A percentile compares a stretch with the other conserved stretches of the same genome.
These are phyloP conservation scores for Pseudomyrmex pallidus DNA, from an alignment of 1,140 invertebrate species.

Conservation along the genomic window DNA sequence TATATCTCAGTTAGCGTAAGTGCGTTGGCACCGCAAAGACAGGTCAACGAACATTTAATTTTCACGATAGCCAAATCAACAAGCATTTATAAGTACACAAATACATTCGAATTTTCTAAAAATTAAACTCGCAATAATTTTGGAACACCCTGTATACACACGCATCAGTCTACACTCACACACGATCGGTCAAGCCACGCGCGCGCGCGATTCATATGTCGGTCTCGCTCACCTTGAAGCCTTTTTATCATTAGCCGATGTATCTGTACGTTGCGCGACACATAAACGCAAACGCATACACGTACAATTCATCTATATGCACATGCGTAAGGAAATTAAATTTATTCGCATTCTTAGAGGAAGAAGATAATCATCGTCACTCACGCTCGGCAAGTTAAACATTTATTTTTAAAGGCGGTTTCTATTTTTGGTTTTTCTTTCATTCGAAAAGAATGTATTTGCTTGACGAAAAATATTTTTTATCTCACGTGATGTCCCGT, in stretches of 20 bases:
- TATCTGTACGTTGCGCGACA: conserved; percentile 19
- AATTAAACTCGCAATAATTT: neutral
- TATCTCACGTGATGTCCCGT: conserved; percentile 24
- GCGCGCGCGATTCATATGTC: conserved; percentile 77
- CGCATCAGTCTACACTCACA: conserved; percentile 20
- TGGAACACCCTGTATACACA: conserved; percentile 9
- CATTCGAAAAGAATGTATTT: neutral
- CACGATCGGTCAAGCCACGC: neutral
- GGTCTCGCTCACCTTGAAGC: conserved; percentile 80
- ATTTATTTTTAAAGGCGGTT: neutral
- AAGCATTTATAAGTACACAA: too few relatives aligned
- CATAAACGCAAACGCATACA: neutral
- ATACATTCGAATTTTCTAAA: neutral
- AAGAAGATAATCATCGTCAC: neutral
- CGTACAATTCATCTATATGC: neutral
- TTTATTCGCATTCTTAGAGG: neutral
- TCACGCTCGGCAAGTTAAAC: neutral
- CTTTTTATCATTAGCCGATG: conserved; percentile 74
- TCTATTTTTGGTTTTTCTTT: neutral
- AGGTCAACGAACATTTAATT: neutral
- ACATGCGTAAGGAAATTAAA: neutral
- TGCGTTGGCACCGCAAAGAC: too few relatives aligned
- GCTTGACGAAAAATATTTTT: too few relatives aligned
- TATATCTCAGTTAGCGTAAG: too few relatives aligned
- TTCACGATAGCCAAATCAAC: too few relatives aligned